Conservation (phyloP, 2,797 vertebrate genomes). For the Lagocephalus sceleratus region DNA sequence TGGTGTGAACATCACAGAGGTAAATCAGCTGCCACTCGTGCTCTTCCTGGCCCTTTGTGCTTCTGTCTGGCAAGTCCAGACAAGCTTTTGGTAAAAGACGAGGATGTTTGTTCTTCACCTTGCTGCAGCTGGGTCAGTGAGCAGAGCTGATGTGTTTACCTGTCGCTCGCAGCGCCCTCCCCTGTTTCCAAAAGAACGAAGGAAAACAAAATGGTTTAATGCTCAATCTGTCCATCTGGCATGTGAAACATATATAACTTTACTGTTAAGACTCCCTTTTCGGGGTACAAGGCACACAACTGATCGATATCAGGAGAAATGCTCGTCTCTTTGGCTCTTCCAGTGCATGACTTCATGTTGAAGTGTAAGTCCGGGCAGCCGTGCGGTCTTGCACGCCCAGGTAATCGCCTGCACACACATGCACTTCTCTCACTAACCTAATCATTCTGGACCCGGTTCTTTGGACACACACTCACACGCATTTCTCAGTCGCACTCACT, state of each 20-base stretch:
- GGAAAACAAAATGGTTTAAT: background rate
- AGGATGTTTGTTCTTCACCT: conserved; percentile 54
- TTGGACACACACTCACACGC: conserved; percentile 4
- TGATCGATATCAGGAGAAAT: conserved; percentile 24
- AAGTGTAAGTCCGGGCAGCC: conserved; percentile 14
- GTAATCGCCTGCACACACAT: conserved; percentile 2
- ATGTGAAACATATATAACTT: too few species aligned
- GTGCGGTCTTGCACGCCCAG: conserved; percentile 14
- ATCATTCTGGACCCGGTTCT: conserved; percentile 3
- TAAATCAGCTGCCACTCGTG: conserved; percentile 1
- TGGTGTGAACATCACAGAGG: conserved; percentile 1
- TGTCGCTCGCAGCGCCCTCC: too few species aligned
- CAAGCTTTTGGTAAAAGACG: conserved; percentile 49
- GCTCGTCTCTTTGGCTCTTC: conserved; percentile 9
- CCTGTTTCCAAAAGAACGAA: background rate
- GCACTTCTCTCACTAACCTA: conserved; percentile 9
- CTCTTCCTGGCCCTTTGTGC: background rate
- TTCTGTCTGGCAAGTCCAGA: conserved; percentile 41
- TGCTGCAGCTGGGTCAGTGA: conserved; percentile 57
- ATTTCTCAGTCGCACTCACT: conserved; percentile 36
- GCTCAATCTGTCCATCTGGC: background rate
- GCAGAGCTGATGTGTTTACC: conserved; percentile 41
- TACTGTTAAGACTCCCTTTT: too few species aligned
- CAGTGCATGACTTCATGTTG: conserved; percentile 28
- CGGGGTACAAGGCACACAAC: background rate